These are phyloP conservation scores for Lateolabrax maculatus DNA, from an alignment of 2,797 vertebrate genomes.

Conservation along the genomic window DNA sequence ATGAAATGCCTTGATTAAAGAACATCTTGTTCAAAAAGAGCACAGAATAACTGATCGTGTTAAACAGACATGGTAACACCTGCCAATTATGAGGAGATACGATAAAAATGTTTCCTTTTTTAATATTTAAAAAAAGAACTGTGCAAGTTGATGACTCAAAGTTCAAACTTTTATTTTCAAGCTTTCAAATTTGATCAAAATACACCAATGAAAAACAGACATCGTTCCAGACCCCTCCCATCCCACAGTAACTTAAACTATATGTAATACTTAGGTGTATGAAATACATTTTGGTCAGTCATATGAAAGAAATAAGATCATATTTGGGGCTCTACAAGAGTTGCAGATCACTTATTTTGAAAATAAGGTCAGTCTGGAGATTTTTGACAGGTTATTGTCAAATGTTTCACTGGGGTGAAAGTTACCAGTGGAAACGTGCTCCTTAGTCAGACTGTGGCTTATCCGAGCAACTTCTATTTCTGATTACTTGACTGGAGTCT, in stretches of 20 bases:
- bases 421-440: constrained; percentile 1
- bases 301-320: background rate
- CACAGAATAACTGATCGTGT: constrained; percentile 2
- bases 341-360: background rate
- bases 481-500: constrained; percentile 32
- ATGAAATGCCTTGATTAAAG: constrained; percentile 39
- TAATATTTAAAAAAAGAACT: background rate
- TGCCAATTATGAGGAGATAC: constrained; percentile 18
- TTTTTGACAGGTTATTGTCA: constrained; percentile 39
- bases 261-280: too few relatives aligned
- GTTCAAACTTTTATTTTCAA: constrained; percentile 2
- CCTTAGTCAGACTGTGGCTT: constrained; percentile 6
- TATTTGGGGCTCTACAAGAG: background rate
- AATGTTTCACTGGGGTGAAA: constrained; percentile 45
- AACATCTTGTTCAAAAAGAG: constrained; percentile 41
- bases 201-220: background rate
- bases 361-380: background rate
- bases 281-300: too few relatives aligned
- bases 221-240: background rate
- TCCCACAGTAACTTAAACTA: background rate
- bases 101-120: constrained; percentile 6
- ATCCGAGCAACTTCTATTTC: constrained; percentile 17
- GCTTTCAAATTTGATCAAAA: constrained; percentile 4
- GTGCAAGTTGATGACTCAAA: background rate
- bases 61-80: constrained; percentile 2